A percentile compares a stretch with the other conserved stretches of the same genome.
phyloP scores from a whole-genome alignment of 2,888 invertebrate species.

The Criorhina ranunculi region DNA sequence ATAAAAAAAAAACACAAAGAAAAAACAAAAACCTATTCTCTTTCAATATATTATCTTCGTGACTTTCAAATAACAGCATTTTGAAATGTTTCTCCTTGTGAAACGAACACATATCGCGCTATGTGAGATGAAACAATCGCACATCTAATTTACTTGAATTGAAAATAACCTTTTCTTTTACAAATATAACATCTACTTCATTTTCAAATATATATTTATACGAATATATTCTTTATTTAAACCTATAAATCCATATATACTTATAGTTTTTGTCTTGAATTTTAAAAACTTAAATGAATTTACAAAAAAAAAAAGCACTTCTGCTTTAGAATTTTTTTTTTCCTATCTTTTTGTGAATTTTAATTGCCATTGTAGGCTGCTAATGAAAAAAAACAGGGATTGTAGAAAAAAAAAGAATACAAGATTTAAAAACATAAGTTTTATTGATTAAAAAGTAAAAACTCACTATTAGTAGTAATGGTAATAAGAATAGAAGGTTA shows the following conservation, averaged over 20 bases:
- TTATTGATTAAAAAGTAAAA: conserved; percentile 64
- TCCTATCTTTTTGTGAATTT: background rate
- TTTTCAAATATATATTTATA: conserved; percentile 34
- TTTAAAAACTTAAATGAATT: background rate
- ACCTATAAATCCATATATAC: conserved; percentile 7
- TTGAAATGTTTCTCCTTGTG: conserved; percentile 40
- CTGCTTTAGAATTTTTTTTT: background rate
- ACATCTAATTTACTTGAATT: conserved; percentile 22
- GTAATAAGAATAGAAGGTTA: conserved; percentile 47
- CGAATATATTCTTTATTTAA: background rate
- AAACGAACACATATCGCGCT: conserved; percentile 53
- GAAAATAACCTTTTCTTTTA: conserved; percentile 31
- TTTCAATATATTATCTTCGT: conserved; percentile 15
- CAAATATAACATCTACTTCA: conserved; percentile 45
- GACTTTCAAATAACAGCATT: conserved; percentile 44
- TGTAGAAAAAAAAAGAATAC: conserved; percentile 1
- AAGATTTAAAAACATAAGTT: conserved; percentile 51
- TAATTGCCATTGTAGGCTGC: background rate
- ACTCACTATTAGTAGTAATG: conserved; percentile 49
- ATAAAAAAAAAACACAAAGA: conserved; percentile 32
- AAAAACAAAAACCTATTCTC: conserved; percentile 4
- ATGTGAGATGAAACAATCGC: conserved; percentile 11
- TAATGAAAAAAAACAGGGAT: conserved; percentile 6
- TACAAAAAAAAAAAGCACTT: too few relatives aligned
- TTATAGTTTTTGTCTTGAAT: background rate